phyloP scores from a whole-genome alignment of 2,113 vertebrate genomes.

The Phoxinus phoxinus region DNA sequence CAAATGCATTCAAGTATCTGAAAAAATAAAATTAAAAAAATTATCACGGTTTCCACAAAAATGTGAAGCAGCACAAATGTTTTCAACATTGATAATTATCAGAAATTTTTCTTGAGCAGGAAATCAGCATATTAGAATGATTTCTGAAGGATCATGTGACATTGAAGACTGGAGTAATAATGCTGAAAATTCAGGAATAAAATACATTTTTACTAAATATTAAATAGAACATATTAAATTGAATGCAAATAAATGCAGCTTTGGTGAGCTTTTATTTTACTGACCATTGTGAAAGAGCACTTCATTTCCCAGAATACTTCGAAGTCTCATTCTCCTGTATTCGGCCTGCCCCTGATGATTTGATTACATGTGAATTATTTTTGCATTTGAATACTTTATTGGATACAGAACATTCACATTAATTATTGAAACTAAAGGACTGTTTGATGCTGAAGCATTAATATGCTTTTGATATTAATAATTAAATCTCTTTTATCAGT shows the following conservation, averaged over 20 bases:
- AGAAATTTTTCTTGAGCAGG: background rate
- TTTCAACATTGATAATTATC: background rate
- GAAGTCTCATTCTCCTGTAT: background rate
- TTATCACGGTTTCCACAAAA: background rate
- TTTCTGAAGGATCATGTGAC: background rate
- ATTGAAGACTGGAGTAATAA: background rate
- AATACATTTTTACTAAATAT: no score
- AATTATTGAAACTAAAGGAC: conserved; percentile 5
- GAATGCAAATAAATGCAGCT: no score
- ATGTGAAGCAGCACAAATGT: background rate
- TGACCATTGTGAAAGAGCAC: background rate
- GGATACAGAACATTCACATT: background rate
- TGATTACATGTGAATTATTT: background rate
- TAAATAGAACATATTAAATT: no score
- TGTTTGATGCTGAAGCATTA: background rate
- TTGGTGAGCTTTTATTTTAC: background rate
- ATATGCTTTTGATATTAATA: conserved; percentile 7
- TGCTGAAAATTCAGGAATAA: background rate
- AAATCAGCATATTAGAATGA: background rate
- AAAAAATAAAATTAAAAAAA: background rate
- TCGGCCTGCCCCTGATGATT: background rate
- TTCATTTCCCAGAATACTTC: background rate
- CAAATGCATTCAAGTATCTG: no score
- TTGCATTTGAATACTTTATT: background rate
- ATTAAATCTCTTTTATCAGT: background rate